Base-by-base conservation (phyloP, 2,797 vertebrate species). In the Micrastur ruficollis region DNA sequence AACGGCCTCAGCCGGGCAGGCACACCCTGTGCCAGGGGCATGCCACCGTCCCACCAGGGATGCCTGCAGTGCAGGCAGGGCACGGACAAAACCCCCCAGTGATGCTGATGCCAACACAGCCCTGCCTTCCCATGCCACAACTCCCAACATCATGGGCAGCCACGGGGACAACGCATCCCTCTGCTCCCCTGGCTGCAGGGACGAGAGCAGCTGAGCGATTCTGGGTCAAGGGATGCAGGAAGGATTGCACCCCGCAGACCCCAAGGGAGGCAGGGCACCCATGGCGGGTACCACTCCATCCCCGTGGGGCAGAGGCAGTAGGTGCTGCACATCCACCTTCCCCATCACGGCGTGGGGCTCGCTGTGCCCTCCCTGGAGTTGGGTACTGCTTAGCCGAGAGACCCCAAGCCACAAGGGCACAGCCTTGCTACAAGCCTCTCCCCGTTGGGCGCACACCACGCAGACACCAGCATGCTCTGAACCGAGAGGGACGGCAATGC, bases 21-120 rank as follows among this genome's bases (percentile, higher is more conserved):
- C 36, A 36, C 36, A 36, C 15, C 68, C 46, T 2, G 8, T 0
- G 2, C 55, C 34, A 2, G 17, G 67, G 22, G 8, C 0, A 0
- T 13, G 40, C 29, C 59, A 22, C 23, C 2, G 1, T 31, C 67
- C 80, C 86, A 20, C 21, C 4, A 4, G 40, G 62, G 53, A 16
- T 1, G 14, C 4, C 46, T 11, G 11, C 66, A 3, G n/a, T 0
- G 4, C 49, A 49, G 53, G 53, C 27, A 16, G 31, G 50, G 38
- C 5, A 18, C 1, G 2, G 46, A 7, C 9, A 15, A 26, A 11
- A 4, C 5, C 44, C n/a, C 12, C 46, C 11, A 0, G 22, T 1
- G 63, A 18, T 19, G 50, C 16, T 7, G 34, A 21, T 8, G 52
- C 29, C 18, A 6, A 2, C 29, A 22, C 44, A 56, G 65, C 50